A percentile compares a stretch with the other conserved stretches of the same genome.
Conservation (phyloP, 1,140 invertebrate genomes). For the Mactra quadrangularis region DNA sequence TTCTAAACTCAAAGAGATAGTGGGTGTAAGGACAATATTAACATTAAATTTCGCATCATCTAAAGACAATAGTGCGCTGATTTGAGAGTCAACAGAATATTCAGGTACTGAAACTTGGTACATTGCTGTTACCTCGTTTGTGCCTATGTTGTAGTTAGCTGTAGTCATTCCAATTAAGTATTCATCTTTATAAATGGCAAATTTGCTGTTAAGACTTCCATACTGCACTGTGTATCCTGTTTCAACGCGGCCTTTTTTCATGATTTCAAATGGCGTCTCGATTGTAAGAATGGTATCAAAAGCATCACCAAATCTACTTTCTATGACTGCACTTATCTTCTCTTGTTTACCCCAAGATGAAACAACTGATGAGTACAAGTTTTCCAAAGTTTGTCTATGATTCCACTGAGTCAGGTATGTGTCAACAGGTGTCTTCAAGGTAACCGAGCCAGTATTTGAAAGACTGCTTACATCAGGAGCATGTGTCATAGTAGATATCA, state of each 20-base stretch:
- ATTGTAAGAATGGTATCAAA: constrained; percentile 26
- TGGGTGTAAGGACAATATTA: neutral
- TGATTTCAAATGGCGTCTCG: constrained; percentile 28
- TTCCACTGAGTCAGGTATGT: constrained; percentile 56
- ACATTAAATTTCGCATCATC: neutral
- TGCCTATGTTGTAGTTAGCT: neutral
- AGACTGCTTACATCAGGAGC: neutral
- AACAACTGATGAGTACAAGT: constrained; percentile 11
- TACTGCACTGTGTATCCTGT: neutral
- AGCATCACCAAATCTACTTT: constrained; percentile 18
- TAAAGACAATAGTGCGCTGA: neutral
- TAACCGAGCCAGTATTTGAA: constrained; percentile 61
- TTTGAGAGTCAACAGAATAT: neutral
- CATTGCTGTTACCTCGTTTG: neutral
- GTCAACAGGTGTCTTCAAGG: neutral
- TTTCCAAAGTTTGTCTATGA: constrained; percentile 14
- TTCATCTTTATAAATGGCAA: neutral
- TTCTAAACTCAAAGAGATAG: constrained; percentile 7
- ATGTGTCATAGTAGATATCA: constrained; percentile 63
- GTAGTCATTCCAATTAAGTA: neutral
- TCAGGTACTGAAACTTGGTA: neutral
- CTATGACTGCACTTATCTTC: constrained; percentile 7
- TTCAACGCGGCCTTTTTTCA: neutral
- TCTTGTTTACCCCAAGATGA: constrained; percentile 25
- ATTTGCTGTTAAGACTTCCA: neutral